These are phyloP conservation scores for Philonicus albiceps DNA, from an alignment of 2,888 invertebrate species.

Conservation along the genomic window DNA sequence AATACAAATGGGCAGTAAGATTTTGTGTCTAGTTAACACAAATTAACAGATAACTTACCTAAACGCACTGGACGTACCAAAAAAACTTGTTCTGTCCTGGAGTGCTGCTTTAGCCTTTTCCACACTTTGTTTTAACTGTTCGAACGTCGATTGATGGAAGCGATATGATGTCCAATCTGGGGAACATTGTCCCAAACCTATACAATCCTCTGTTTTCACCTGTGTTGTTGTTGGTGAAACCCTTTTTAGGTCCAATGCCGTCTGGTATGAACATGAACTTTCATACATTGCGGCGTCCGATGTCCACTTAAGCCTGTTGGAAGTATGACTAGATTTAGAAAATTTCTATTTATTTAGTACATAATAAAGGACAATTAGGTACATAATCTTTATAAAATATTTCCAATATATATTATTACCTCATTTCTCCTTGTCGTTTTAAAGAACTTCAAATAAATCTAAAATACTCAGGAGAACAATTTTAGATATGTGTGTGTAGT, in stretches of 20 bases:
- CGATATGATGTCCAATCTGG: conserved; percentile 81
- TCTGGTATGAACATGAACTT: conserved; percentile 91
- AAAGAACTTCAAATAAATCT: background rate
- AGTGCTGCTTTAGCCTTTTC: conserved; percentile 90
- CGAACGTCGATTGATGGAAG: conserved; percentile 86
- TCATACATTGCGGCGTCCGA: conserved; percentile 75
- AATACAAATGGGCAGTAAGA: background rate
- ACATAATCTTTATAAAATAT: background rate
- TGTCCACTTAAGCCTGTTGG: conserved; percentile 48
- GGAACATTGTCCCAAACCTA: conserved; percentile 66
- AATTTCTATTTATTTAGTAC: background rate
- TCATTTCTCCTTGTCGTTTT: background rate
- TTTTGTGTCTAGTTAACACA: background rate
- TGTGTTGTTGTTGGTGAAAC: conserved; percentile 66
- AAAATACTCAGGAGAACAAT: background rate
- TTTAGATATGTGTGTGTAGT: too few species aligned
- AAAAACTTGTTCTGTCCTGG: conserved; percentile 75
- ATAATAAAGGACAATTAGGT: background rate
- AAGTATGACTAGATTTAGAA: background rate
- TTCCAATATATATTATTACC: background rate
- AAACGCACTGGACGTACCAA: conserved; percentile 77
- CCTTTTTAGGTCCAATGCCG: conserved; percentile 80
- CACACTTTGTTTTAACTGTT: conserved; percentile 88
- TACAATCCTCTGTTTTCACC: conserved; percentile 66
- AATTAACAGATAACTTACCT: conserved; percentile 66